These are phyloP conservation scores for Apamea epomidion DNA, from an alignment of 2,888 invertebrate genomes.

Conservation along the genomic window DNA sequence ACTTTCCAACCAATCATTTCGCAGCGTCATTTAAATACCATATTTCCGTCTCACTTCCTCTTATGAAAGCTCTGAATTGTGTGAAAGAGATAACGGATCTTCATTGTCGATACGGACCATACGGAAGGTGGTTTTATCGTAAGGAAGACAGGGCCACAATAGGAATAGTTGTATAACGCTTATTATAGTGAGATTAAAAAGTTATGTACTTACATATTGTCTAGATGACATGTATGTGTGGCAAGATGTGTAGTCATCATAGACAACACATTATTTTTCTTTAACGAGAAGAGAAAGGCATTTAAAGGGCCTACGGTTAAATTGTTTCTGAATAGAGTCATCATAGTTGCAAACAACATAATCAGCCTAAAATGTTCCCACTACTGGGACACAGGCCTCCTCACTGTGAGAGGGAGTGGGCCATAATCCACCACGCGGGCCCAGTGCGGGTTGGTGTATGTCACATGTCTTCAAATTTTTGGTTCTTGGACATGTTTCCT, in stretches of 20 bases:
- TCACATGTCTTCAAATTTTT: too few relatives aligned
- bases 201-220: conserved; percentile 25
- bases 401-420: too few relatives aligned
- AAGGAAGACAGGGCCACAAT: conserved; percentile 65
- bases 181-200: conserved; percentile 48
- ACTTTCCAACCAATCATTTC: conserved; percentile 62
- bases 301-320: conserved; percentile 6
- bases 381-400: too few relatives aligned
- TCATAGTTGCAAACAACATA: conserved; percentile 13
- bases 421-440: too few relatives aligned
- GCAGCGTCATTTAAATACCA: conserved; percentile 60
- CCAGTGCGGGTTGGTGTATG: too few relatives aligned
- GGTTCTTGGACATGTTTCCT: too few relatives aligned
- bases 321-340: conserved; percentile 20
- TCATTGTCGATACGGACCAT: conserved; percentile 62
- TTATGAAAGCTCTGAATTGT: conserved; percentile 60
- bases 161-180: conserved; percentile 61
- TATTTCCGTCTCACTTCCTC: conserved; percentile 67
- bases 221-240: conserved; percentile 33
- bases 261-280: conserved; percentile 45
- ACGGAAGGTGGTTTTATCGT: conserved; percentile 62
- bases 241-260: conserved; percentile 48
- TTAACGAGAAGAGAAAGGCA: conserved; percentile 46
- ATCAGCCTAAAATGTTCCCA: too few relatives aligned
- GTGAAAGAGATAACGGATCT: conserved; percentile 69